These are phyloP conservation scores for Lamproptera curius DNA, from an alignment of 2,888 invertebrate species.

Conservation along the genomic window DNA sequence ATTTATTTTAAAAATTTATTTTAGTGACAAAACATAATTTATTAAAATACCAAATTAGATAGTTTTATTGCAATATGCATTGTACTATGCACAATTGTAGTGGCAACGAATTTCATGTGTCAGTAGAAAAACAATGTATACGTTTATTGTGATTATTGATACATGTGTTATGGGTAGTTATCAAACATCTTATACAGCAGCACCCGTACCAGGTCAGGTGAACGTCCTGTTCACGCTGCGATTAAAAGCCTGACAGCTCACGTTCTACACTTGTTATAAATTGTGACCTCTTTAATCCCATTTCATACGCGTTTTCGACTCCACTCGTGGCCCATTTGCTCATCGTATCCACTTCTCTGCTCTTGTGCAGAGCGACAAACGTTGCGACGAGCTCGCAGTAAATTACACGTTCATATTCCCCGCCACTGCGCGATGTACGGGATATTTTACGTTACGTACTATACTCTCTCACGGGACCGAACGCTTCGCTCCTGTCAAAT, in stretches of 20 bases:
- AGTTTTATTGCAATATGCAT: too few relatives aligned
- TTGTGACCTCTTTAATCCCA: not conserved
- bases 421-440: slow-evolving; percentile 26
- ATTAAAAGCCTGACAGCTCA: not conserved
- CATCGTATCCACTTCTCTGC: not conserved
- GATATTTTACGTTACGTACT: slow-evolving; percentile 7
- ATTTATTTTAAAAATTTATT: too few relatives aligned
- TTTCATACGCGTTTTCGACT: not conserved
- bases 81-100: too few relatives aligned
- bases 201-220: too few relatives aligned
- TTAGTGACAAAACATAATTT: too few relatives aligned
- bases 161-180: too few relatives aligned
- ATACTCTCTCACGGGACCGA: slow-evolving; percentile 21
- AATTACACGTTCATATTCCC: slow-evolving; percentile 26
- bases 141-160: too few relatives aligned
- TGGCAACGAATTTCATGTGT: too few relatives aligned
- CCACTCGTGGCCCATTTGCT: not conserved
- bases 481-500: slow-evolving; percentile 32
- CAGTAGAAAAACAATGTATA: too few relatives aligned
- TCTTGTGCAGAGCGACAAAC: not conserved
- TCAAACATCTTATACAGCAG: too few relatives aligned
- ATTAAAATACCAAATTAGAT: too few relatives aligned
- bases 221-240: too few relatives aligned
- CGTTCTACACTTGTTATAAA: not conserved
- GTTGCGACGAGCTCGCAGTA: not conserved